phyloP scores from a whole-genome alignment of 2,797 vertebrate genomes.

The Halcyon smyrnensis region DNA sequence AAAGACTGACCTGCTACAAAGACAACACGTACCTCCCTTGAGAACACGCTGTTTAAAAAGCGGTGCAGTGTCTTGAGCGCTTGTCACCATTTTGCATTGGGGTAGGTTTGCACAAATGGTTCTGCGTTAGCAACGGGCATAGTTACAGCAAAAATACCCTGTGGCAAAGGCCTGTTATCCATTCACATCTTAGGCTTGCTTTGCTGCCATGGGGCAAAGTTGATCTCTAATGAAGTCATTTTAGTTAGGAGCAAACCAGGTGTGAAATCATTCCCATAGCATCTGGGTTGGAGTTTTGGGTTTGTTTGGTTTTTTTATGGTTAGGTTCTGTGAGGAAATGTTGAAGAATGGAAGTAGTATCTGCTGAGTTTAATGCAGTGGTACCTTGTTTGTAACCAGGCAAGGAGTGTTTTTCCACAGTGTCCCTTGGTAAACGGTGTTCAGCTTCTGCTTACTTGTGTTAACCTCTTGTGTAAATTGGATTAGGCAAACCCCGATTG shows the following conservation, averaged over 20 bases:
- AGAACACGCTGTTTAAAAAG: neutral
- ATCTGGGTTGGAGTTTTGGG: neutral
- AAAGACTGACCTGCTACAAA: neutral
- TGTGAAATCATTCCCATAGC: neutral
- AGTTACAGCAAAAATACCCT: neutral
- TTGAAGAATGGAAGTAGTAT: neutral
- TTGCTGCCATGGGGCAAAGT: neutral
- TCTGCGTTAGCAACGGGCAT: neutral
- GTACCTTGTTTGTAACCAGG: neutral
- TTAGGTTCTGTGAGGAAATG: neutral
- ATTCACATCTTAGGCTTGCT: neutral
- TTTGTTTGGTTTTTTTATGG: neutral
- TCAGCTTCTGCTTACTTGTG: neutral
- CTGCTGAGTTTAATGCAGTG: neutral
- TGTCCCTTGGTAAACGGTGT: neutral
- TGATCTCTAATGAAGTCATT: neutral
- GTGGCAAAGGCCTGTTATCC: neutral
- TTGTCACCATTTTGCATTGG: neutral
- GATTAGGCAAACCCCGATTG: neutral
- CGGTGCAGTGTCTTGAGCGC: rapidly evolving
- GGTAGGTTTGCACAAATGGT: neutral
- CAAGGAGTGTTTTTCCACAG: neutral
- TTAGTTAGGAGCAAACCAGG: neutral
- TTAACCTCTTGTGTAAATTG: neutral
- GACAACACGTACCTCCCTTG: neutral